Evolutionary conservation across 2,797 vertebrate genomes (phyloP).

Genomic region (Thalassophryne amazonica): DNA sequence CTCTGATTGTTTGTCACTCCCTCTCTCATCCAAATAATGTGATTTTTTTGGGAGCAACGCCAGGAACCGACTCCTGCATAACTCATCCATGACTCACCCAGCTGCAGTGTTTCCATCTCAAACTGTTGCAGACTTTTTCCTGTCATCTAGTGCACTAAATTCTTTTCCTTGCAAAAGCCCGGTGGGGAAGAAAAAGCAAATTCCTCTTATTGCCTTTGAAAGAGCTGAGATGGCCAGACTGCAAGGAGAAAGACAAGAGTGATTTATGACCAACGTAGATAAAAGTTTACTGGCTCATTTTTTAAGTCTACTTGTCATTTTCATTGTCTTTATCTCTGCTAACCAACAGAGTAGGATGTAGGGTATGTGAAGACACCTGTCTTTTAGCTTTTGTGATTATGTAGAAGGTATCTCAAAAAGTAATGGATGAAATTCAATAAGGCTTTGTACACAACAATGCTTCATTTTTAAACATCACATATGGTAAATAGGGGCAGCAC

Average conservation of each 20-base stretch:
- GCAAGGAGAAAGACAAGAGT: not conserved
- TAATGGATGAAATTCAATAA: too few species aligned
- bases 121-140: conserved; percentile 46
- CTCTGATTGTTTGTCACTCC: conserved; percentile 20
- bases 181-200: conserved; percentile 36
- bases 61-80: conserved; percentile 67
- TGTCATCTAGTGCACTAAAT: conserved; percentile 34
- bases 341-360: too few species aligned
- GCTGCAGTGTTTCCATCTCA: conserved; percentile 48
- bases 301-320: too few species aligned
- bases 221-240: not conserved
- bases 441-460: too few species aligned
- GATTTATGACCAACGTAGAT: not conserved
- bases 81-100: conserved; percentile 59
- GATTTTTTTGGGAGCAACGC: conserved; percentile 63
- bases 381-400: too few species aligned
- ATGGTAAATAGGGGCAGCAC: too few species aligned
- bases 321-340: too few species aligned
- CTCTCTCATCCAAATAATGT: conserved; percentile 53
- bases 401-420: too few species aligned
- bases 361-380: too few species aligned
- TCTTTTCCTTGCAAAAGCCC: conserved; percentile 27
- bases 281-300: too few species aligned
- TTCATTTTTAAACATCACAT: too few species aligned
- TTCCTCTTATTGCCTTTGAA: conserved; percentile 15